Percentiles rank a stretch among this genome's conserved stretches.
Conservation (phyloP, 2,113 vertebrate species). For the Furnarius figulus region DNA sequence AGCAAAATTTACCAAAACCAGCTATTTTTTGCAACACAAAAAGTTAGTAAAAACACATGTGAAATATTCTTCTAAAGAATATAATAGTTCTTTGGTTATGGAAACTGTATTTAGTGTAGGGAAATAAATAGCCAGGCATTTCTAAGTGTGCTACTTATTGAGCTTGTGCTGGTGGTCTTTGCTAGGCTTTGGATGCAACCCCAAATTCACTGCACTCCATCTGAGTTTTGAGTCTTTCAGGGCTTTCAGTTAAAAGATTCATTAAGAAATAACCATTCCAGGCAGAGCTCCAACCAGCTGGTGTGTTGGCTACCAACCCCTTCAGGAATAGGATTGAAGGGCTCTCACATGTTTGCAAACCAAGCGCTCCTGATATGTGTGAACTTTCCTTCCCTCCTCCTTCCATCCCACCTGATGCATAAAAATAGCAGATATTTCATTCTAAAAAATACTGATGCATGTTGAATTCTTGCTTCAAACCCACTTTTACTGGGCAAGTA, state of each 20-base stretch:
- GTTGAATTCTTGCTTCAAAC: background rate
- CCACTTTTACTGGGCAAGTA: background rate
- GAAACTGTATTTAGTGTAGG: rapidly evolving
- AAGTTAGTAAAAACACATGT: background rate
- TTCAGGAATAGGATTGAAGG: background rate
- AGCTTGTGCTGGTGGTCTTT: background rate
- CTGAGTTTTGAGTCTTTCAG: background rate
- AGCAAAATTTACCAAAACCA: background rate
- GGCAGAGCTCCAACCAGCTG: constrained; percentile 42
- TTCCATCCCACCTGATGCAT: background rate
- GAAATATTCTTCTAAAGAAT: background rate
- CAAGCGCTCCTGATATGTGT: background rate
- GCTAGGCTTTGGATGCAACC: background rate
- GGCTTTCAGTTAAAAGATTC: constrained; percentile 1
- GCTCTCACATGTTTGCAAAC: constrained; percentile 8
- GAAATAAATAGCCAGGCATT: background rate
- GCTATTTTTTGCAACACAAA: background rate
- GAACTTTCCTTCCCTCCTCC: background rate
- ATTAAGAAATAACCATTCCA: constrained; percentile 34
- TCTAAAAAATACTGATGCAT: background rate
- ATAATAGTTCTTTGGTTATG: background rate
- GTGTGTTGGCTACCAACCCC: background rate
- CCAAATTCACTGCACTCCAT: background rate
- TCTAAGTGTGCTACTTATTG: background rate
- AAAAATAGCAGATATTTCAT: background rate